phyloP scores from a whole-genome alignment of 2,888 invertebrate genomes.

The Hypena proboscidalis region DNA sequence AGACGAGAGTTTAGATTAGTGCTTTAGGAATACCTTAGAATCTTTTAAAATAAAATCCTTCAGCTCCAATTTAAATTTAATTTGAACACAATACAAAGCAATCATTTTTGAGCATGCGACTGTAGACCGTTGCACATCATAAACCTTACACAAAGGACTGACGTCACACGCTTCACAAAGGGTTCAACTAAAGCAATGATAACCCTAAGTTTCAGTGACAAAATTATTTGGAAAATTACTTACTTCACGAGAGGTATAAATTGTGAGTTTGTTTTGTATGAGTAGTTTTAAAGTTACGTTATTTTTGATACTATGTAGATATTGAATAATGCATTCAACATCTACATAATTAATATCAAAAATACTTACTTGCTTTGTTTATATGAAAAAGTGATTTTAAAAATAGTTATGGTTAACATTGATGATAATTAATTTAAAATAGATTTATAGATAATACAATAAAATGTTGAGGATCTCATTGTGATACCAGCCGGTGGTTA shows the following conservation, averaged over 20 bases:
- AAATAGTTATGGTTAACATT: too few species aligned
- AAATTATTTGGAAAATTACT: slow-evolving; percentile 51
- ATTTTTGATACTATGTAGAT: slow-evolving; percentile 34
- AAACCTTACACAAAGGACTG: slow-evolving; percentile 60
- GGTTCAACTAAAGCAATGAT: slow-evolving; percentile 59
- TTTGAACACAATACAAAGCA: slow-evolving; percentile 47
- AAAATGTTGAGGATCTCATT: too few species aligned
- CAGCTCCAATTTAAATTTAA: slow-evolving; percentile 36
- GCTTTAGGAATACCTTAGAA: slow-evolving; percentile 18
- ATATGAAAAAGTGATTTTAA: too few species aligned
- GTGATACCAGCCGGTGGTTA: slow-evolving; percentile 65
- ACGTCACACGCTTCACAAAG: slow-evolving; percentile 56
- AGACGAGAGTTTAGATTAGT: slow-evolving; percentile 2
- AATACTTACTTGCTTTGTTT: too few species aligned
- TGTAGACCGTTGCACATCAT: slow-evolving; percentile 60
- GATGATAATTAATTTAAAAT: too few species aligned
- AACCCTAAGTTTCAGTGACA: slow-evolving; percentile 51
- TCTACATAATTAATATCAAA: too few species aligned
- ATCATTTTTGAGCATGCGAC: slow-evolving; percentile 31
- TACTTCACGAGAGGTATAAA: slow-evolving; percentile 40
- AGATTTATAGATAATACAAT: too few species aligned
- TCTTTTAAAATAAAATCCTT: slow-evolving; percentile 21
- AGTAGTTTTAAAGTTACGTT: slow-evolving; percentile 39
- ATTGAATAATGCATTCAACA: too few species aligned
- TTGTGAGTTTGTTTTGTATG: slow-evolving; percentile 48